phyloP scores from a whole-genome alignment of 2,113 vertebrate genomes.

The Manacus vitellinus region DNA sequence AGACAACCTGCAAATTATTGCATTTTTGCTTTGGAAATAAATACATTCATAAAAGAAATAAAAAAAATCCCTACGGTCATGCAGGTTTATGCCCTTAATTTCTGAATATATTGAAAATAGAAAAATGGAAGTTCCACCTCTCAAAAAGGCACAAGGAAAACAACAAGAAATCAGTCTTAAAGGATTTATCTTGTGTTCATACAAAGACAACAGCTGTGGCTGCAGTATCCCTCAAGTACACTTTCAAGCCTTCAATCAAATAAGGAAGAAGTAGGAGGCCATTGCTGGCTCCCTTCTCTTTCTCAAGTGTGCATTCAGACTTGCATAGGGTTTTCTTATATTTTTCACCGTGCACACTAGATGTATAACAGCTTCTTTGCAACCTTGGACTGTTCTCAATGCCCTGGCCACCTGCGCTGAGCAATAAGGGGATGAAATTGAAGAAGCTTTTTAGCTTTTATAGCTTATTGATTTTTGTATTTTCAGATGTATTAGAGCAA shows the following conservation, averaged over 20 bases:
- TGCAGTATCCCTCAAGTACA: slow-evolving; percentile 41
- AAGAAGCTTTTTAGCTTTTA: slow-evolving; percentile 79
- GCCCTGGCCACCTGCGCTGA: slow-evolving; percentile 62
- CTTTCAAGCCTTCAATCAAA: slow-evolving; percentile 51
- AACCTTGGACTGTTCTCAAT: slow-evolving; percentile 70
- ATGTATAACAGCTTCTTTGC: slow-evolving; percentile 64
- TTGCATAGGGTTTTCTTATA: not conserved
- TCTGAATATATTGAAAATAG: not conserved
- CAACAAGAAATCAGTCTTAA: not conserved
- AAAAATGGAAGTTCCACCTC: not conserved
- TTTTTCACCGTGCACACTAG: slow-evolving; percentile 47
- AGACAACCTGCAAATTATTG: not conserved
- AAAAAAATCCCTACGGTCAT: not conserved
- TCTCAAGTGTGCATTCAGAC: slow-evolving; percentile 27
- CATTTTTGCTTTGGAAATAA: not conserved
- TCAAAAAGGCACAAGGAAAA: not conserved
- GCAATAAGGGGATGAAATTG: slow-evolving; percentile 74
- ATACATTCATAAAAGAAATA: not conserved
- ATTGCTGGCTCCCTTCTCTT: not conserved
- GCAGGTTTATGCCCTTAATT: not conserved
- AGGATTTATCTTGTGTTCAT: not conserved
- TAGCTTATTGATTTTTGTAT: slow-evolving; percentile 83
- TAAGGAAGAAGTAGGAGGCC: slow-evolving; percentile 24
- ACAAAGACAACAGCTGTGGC: not conserved
- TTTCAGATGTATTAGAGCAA: slow-evolving; percentile 79